Evolutionary conservation across 2,113 vertebrate species (phyloP), one percentile per base, ranked within the genome.

Genomic region (Rousettus leschenaultii): DNA sequence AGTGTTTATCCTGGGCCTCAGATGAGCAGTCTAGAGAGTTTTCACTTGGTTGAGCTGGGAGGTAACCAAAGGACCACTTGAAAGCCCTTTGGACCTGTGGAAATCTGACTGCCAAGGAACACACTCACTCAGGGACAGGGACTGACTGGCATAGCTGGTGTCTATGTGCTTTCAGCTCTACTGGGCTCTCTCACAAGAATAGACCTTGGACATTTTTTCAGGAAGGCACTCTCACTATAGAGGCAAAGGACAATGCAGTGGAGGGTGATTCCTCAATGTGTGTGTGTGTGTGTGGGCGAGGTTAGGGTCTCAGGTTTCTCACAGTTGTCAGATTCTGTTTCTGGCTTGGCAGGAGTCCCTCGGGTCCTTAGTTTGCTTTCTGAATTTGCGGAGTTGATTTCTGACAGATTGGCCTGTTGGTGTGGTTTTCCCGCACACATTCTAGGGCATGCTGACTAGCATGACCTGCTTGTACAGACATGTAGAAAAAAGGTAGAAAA

Each of bases 361-460:
- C 5, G 2, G 61, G 40, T 8, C 14, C 38, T 51, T 68, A 2
- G 16, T 38, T 65, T 9, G 11, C 45, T 6, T 48, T 14, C 35
- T 28, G 24, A 48, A 38, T 30, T 12, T 63, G 10, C 5, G 12
- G 57, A 35, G 10, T 33, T 8, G 28, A 21, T 8, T n/a, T 35
- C 57, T 51, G 51, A 53, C 53, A 7, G 24, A 28, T n/a, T 16
- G 38, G 28, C n/a, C 7, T 15, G 0, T 13, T 6, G 22, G 30
- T 4, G 7, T 12, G 0, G 0, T 38, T 61, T 53, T 30, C 21
- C 84, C 4, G 1, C 24, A 6, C 3, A 5, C 14, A 14, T 30
- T 21, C 45, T n/a, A 0, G 19, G 7, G 13, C 4, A 12, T 0
- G 0, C 0, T 9, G 40, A 51, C 9, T 1, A 19, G 2, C 43